These are phyloP conservation scores for Anas platyrhynchos DNA, from an alignment of 2,113 vertebrate genomes.

Conservation along the genomic window DNA sequence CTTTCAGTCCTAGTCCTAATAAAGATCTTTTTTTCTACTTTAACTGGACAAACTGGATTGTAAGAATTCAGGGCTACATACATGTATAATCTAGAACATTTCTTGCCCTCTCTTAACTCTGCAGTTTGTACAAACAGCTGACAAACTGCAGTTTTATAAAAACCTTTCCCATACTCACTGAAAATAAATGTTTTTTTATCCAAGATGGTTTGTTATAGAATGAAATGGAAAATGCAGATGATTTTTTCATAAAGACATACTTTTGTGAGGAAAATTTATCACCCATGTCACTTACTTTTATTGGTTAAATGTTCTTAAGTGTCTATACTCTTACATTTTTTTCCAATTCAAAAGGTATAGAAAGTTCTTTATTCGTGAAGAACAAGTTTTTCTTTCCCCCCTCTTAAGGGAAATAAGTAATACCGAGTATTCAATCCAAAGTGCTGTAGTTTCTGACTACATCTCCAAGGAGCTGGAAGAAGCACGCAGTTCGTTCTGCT, in stretches of 20 bases:
- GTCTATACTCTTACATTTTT: neutral
- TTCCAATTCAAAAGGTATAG: neutral
- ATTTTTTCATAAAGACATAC: neutral
- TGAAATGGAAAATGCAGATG: neutral
- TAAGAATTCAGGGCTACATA: neutral
- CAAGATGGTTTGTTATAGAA: neutral
- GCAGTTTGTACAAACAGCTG: neutral
- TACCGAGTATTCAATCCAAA: neutral
- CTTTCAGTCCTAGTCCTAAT: neutral
- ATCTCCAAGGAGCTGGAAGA: fast-evolving
- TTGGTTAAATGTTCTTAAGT: neutral
- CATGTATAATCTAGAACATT: neutral
- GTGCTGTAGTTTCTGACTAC: neutral
- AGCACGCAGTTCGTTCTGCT: neutral
- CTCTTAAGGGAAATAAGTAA: neutral
- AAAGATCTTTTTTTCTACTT: neutral
- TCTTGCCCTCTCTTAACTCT: neutral
- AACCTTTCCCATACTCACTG: neutral
- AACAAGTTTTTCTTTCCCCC: neutral
- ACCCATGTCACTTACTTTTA: neutral
- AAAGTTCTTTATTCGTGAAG: neutral
- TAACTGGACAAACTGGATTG: neutral
- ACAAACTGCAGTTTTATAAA: neutral
- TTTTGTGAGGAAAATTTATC: neutral
- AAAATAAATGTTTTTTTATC: neutral